Percentiles rank a stretch among this genome's conserved stretches.
Conservation (phyloP, 2,888 invertebrate species). For the Cancer borealis region DNA sequence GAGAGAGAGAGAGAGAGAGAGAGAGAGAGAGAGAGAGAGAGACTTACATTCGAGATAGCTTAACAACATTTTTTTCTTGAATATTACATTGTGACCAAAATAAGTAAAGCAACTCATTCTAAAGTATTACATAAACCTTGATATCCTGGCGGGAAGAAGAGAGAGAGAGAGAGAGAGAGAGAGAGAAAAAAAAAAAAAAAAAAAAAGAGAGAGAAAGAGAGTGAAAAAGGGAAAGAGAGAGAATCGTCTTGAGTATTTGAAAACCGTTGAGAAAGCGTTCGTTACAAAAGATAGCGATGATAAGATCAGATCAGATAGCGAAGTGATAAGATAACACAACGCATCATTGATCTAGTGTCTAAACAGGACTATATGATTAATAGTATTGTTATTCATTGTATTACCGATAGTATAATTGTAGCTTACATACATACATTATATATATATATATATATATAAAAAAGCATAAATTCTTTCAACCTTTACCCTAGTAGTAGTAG, state of each 20-base stretch:
- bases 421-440: background rate
- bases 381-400: background rate
- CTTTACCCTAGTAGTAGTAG: background rate
- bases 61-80: too few relatives aligned
- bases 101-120: too few relatives aligned
- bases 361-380: too few relatives aligned
- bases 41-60: too few relatives aligned
- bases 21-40: too few relatives aligned
- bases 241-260: too few relatives aligned
- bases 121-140: too few relatives aligned
- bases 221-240: background rate
- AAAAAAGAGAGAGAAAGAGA: background rate
- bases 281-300: background rate
- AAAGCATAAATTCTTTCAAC: background rate
- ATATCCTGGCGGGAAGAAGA: background rate
- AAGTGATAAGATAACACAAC: too few relatives aligned
- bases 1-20: too few relatives aligned
- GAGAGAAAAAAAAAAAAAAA: background rate
- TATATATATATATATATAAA: background rate
- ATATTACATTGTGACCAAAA: too few relatives aligned
- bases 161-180: background rate
- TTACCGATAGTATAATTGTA: background rate
- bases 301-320: too few relatives aligned
- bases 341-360: too few relatives aligned
- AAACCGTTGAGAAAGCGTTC: background rate